Evolutionary conservation across 2,113 vertebrate species (phyloP).

Genomic region (Brachyhypopomus gauderio): DNA sequence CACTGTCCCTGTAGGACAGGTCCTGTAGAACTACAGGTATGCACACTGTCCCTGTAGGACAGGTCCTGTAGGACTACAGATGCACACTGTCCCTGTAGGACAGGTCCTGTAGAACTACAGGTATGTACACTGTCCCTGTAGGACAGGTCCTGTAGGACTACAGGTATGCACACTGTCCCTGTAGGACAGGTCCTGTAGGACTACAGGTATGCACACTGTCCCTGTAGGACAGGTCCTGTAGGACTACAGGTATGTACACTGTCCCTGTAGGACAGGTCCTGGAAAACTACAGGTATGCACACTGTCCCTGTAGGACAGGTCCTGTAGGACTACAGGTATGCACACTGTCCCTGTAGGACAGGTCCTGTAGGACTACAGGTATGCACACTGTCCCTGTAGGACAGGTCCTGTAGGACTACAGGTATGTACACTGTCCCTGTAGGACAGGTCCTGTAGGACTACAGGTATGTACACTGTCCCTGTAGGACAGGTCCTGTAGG

Average conservation of each 20-base stretch:
- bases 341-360: constrained; percentile 41
- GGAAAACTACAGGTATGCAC: constrained; percentile 31
- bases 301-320: no score
- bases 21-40: constrained; percentile 29
- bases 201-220: constrained; percentile 39
- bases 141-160: no score
- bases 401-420: no score
- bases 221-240: no score
- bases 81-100: constrained; percentile 38
- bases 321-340: constrained; percentile 33
- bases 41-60: constrained; percentile 42
- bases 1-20: no score
- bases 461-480: constrained; percentile 37
- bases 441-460: no score
- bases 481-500: no score
- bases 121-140: constrained; percentile 39
- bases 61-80: no score
- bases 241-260: constrained; percentile 31
- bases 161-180: constrained; percentile 35
- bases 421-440: constrained; percentile 37
- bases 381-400: constrained; percentile 38
- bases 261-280: no score
- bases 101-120: no score
- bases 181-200: no score
- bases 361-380: constrained; percentile 34